A percentile compares a stretch with the other conserved stretches of the same genome.
Conservation (phyloP, 1,140 invertebrate species). For the Drosophila orena region DNA sequence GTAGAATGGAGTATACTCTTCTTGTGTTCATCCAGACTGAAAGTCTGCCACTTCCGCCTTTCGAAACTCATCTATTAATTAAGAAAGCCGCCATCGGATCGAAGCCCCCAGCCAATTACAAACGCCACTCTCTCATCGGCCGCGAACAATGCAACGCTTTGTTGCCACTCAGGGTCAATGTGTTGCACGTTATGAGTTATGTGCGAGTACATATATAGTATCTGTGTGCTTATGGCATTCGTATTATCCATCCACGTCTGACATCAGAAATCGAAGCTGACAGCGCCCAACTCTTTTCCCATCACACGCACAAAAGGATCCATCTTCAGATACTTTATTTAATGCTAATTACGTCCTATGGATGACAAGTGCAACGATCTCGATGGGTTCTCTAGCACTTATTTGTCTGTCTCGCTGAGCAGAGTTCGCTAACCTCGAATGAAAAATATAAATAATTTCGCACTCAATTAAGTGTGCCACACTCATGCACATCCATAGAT, state of each 20-base stretch:
- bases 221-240: constrained; percentile 33
- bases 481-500: constrained; percentile 6
- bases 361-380: constrained; percentile 17
- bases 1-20: constrained; percentile 15
- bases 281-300: constrained; percentile 32
- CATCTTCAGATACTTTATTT: constrained; percentile 37
- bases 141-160: constrained; percentile 63
- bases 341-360: constrained; percentile 43
- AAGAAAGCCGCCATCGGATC: constrained; percentile 42
- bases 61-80: constrained; percentile 42
- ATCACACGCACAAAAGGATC: constrained; percentile 12
- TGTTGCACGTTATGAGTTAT: constrained; percentile 55
- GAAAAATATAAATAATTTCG: constrained; percentile 54
- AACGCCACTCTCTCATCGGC: constrained; percentile 49
- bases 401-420: constrained; percentile 8
- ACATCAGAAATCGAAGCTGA: constrained; percentile 34
- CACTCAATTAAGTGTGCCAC: constrained; percentile 67
- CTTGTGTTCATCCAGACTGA: neutral
- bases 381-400: constrained; percentile 25
- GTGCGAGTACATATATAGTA: neutral
- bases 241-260: neutral
- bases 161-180: constrained; percentile 72
- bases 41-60: constrained; percentile 53
- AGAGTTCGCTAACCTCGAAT: constrained; percentile 51
- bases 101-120: constrained; percentile 52